Evolutionary conservation across 2,797 vertebrate species (phyloP).

Genomic region (Nasua narica): DNA sequence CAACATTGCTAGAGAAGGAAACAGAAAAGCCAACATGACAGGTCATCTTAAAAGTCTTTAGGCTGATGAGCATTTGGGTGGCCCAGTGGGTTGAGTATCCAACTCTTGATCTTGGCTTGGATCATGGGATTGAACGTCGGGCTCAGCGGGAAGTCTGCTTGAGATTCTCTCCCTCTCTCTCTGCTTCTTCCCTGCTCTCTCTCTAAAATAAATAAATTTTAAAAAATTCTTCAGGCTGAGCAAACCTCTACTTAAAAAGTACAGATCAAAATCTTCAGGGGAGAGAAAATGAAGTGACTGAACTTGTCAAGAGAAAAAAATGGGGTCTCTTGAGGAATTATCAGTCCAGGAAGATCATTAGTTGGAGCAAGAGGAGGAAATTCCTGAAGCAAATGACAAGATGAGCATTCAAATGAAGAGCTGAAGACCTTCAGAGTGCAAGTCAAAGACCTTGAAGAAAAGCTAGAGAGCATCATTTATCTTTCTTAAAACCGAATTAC

Average conservation of each 20-base stretch:
- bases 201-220: not conserved
- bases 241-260: not conserved
- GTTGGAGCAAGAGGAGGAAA: not conserved
- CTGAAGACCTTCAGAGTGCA: not conserved
- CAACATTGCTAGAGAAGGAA: conserved; percentile 30
- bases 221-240: not conserved
- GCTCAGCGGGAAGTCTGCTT: not conserved
- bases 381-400: not conserved
- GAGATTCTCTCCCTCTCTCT: not conserved
- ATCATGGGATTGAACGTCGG: not conserved
- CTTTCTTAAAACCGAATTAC: not conserved
- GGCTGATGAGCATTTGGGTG: not conserved
- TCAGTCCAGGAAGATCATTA: not conserved
- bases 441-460: not conserved
- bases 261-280: not conserved
- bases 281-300: conserved; percentile 13
- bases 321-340: not conserved
- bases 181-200: not conserved
- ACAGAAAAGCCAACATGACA: not conserved
- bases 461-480: not conserved
- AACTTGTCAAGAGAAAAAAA: conserved; percentile 31
- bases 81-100: not conserved
- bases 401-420: not conserved
- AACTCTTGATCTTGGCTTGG: not conserved
- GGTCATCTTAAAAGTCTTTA: not conserved